Evolutionary conservation across 64 coral and sea anemone species (phyloP), one percentile per base, ranked within the genome.

Genomic region (Stichodactyla mertensii): DNA sequence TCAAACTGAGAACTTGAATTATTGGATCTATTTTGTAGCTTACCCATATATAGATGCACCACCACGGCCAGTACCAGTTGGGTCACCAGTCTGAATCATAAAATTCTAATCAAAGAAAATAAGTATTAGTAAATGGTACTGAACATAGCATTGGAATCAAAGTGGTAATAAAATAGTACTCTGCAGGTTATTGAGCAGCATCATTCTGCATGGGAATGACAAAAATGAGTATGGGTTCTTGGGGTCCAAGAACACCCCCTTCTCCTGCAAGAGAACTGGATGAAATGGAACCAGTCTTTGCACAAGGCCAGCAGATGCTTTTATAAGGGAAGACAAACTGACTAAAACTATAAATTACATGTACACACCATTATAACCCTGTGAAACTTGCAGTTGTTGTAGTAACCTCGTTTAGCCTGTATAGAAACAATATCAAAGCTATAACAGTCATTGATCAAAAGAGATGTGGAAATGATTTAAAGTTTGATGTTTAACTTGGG

Each of bases 31-130:
- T 11, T 11, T 9, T 58, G 14, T 58, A 58, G 8, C 82, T 83
- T 86, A 99, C 97, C 97, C 97, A 91, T 95, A 99, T 52, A 99
- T 88, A 64, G 97, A 99, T 7, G 97, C 97, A 58, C 97, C 97
- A 55, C 97, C 97, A 79, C 88, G 83, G 0, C 97, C 97, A 82
- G 97, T 95, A 19, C 93, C 97, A 22, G 93, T 99, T 5, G 97
- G 97, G 80, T 99, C 97, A 27, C 97, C 97, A 83, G 92, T 92
- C 69, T 99, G 97, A 69, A 99, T 93, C 97, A 99, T 99, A 52
- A 99, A 99, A 86, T 93, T 90, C 93, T 99, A 78, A 52, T 54
- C 8, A 59, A 64, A 61, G 36, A 71, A 45, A 45, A 45, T 45
- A 45, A 45, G 36, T 2, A 45, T 45, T 45, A 45, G 36, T 45